Evolutionary conservation across 1,140 invertebrate species (phyloP).

Genomic region (Sipha flava): DNA sequence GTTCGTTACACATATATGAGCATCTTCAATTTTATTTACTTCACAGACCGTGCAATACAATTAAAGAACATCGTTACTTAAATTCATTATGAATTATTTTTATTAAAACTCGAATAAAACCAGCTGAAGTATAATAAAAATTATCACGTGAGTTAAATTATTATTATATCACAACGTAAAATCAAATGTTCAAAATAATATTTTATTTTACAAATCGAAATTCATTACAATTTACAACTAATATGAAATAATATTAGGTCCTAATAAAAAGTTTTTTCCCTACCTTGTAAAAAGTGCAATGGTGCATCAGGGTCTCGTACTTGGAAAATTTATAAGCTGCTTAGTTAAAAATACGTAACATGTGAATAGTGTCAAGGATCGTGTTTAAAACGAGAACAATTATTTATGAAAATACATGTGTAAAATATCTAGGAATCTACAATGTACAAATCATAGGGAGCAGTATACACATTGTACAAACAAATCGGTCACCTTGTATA

Average conservation of each 20-base stretch:
- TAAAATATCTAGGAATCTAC: not conserved
- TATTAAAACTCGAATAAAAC: not conserved
- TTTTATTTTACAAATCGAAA: too few species aligned
- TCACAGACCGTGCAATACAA: not conserved
- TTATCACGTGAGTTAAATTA: not conserved
- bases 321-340: not conserved
- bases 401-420: not conserved
- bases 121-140: not conserved
- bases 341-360: not conserved
- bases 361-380: conserved; percentile 14
- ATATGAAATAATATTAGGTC: too few species aligned
- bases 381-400: not conserved
- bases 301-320: not conserved
- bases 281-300: not conserved
- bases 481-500: not conserved
- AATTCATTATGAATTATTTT: not conserved
- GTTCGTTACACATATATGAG: not conserved
- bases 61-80: not conserved
- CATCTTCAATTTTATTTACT: not conserved
- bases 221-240: too few species aligned
- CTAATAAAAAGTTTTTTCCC: too few species aligned
- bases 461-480: not conserved
- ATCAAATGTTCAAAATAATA: too few species aligned
- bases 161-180: not conserved
- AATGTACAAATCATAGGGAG: not conserved